Percentiles rank a stretch among this genome's conserved stretches.
phyloP scores from a whole-genome alignment of 1,140 invertebrate species.

The Micrasema longulum region DNA sequence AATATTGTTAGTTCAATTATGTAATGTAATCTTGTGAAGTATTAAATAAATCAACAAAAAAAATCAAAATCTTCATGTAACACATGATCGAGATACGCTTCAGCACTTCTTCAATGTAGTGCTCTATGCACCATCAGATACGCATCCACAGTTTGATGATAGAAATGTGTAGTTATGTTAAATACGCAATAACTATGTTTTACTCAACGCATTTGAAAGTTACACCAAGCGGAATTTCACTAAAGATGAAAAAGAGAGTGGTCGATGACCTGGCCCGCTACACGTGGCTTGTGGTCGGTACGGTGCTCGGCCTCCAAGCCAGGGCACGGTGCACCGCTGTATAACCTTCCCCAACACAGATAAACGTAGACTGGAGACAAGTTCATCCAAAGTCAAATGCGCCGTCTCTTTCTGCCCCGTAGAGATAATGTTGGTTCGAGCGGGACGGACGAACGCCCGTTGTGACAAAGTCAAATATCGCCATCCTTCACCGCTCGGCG shows the following conservation, averaged over 20 bases:
- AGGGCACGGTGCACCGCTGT: slow-evolving; percentile 40
- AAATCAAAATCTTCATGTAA: too few species aligned
- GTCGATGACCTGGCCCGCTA: slow-evolving; percentile 49
- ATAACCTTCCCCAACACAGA: slow-evolving; percentile 56
- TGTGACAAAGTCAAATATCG: slow-evolving; percentile 32
- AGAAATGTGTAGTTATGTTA: too few species aligned
- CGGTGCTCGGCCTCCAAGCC: slow-evolving; percentile 43
- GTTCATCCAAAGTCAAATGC: slow-evolving; percentile 53
- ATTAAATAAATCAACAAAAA: too few species aligned
- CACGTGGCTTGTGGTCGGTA: slow-evolving; percentile 46
- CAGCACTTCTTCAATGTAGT: too few species aligned
- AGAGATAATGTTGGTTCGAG: background rate
- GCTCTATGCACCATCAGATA: too few species aligned
- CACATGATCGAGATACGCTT: too few species aligned
- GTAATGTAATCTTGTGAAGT: too few species aligned
- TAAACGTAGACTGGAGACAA: slow-evolving; percentile 51
- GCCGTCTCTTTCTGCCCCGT: slow-evolving; percentile 13
- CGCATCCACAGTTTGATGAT: too few species aligned
- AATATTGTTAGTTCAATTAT: too few species aligned
- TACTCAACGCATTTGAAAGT: slow-evolving; percentile 21
- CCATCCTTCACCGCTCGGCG: slow-evolving; percentile 2
- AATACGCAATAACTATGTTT: too few species aligned
- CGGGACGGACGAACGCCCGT: slow-evolving; percentile 29
- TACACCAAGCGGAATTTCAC: slow-evolving; percentile 22
- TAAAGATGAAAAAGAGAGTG: slow-evolving; percentile 56